These are phyloP conservation scores for Sinohyriopsis cumingii DNA, from an alignment of 2,888 invertebrate species.

Conservation along the genomic window DNA sequence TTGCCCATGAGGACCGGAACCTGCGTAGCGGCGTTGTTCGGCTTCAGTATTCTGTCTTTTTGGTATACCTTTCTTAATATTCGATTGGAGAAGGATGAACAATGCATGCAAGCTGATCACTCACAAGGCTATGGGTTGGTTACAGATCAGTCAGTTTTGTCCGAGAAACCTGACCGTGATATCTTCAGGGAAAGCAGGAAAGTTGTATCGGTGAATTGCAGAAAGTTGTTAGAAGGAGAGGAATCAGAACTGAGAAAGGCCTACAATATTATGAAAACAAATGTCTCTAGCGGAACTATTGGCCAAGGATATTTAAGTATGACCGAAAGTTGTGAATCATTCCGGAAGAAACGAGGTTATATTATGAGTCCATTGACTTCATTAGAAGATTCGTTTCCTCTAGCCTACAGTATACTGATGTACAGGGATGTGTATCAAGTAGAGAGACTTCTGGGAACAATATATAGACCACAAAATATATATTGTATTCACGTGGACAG, in stretches of 20 bases:
- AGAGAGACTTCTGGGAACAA: constrained; percentile 61
- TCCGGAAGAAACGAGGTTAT: constrained; percentile 32
- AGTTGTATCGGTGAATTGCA: constrained; percentile 4
- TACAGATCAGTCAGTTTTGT: no score
- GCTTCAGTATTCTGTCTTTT: no score
- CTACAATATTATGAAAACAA: not conserved
- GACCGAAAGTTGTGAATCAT: constrained; percentile 32
- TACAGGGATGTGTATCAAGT: constrained; percentile 61
- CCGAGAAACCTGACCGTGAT: no score
- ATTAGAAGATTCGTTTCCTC: constrained; percentile 54
- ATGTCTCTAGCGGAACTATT: not conserved
- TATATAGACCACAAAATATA: constrained; percentile 67
- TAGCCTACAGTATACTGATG: constrained; percentile 63
- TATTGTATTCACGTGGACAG: constrained; percentile 69
- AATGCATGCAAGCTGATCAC: no score
- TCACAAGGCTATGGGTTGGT: no score
- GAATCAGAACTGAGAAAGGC: constrained; percentile 5
- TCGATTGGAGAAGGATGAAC: no score
- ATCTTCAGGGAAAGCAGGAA: no score
- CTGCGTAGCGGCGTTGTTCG: no score
- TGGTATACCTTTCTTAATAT: no score
- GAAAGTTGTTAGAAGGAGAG: constrained; percentile 6
- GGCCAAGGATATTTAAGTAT: constrained; percentile 10
- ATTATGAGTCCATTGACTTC: constrained; percentile 43
- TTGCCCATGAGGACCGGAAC: no score